Evolutionary conservation across 1,140 invertebrate species (phyloP).

Genomic region (Bombus turneri): DNA sequence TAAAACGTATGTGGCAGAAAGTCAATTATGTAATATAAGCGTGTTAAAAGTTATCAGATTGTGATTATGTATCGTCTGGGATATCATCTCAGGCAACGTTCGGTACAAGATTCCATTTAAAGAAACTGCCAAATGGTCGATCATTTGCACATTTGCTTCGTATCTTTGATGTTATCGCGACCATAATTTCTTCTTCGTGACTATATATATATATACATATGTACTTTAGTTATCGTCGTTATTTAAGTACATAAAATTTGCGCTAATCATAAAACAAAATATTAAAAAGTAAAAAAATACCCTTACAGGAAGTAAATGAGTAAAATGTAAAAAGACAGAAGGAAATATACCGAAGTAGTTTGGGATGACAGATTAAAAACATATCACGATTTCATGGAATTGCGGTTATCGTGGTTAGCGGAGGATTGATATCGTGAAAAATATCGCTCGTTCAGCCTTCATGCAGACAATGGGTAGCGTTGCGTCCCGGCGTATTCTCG

Average conservation of each 20-base stretch:
- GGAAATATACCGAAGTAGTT: neutral
- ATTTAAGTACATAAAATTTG: neutral
- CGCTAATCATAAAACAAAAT: neutral
- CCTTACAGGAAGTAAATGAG: neutral
- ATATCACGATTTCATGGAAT: neutral
- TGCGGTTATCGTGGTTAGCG: neutral
- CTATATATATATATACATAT: neutral
- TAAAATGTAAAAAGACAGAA: neutral
- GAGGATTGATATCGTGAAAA: neutral
- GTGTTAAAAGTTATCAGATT: neutral
- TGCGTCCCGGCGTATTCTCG: conserved; percentile 64
- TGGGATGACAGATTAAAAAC: neutral
- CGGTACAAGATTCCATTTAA: neutral
- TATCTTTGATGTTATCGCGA: too few relatives aligned
- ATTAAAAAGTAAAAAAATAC: neutral
- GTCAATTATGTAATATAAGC: neutral
- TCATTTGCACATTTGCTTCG: too few relatives aligned
- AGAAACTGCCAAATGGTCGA: neutral
- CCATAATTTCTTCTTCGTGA: neutral
- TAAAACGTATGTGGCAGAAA: neutral
- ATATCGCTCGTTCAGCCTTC: conserved; percentile 12
- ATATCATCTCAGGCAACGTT: neutral
- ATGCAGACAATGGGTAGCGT: conserved; percentile 40
- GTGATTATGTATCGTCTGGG: neutral
- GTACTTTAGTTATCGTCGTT: neutral